Percentiles rank a stretch among this genome's conserved stretches.
Evolutionary conservation across 2,113 vertebrate genomes (phyloP).

Genomic region (Phylloscopus whistleri): DNA sequence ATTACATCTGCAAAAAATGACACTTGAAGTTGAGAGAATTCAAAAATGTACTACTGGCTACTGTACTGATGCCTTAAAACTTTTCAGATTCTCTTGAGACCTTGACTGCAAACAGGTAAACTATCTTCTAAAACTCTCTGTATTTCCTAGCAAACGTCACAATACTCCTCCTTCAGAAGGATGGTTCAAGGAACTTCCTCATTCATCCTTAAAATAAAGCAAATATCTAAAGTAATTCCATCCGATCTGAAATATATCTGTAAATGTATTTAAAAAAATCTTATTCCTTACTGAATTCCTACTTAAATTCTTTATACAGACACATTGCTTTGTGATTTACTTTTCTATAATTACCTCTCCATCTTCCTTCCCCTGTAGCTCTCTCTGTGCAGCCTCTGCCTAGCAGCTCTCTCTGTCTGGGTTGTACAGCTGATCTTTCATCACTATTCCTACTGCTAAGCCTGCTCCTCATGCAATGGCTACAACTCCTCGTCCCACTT

Average conservation of each 20-base stretch:
- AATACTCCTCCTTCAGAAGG: background rate
- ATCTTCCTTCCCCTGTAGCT: background rate
- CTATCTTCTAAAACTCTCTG: background rate
- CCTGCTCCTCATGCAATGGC: background rate
- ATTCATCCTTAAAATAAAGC: background rate
- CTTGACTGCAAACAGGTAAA: background rate
- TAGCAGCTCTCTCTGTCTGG: background rate
- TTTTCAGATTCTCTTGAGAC: background rate
- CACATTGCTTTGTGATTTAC: background rate
- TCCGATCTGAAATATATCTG: background rate
- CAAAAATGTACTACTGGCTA: rapidly evolving
- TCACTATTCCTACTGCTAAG: background rate
- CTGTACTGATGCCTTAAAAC: background rate
- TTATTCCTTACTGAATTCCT: background rate
- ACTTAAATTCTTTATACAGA: background rate
- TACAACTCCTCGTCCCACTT: background rate
- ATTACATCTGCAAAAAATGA: background rate
- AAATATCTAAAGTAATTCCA: background rate
- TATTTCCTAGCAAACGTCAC: background rate
- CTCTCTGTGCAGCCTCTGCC: background rate
- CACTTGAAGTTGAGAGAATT: background rate
- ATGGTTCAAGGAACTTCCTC: background rate
- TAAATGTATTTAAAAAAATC: background rate
- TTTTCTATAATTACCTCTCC: background rate
- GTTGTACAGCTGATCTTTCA: background rate